Percentiles rank a stretch among this genome's conserved stretches.
Evolutionary conservation across 2,113 vertebrate genomes (phyloP).

Genomic region (Myodes glareolus): DNA sequence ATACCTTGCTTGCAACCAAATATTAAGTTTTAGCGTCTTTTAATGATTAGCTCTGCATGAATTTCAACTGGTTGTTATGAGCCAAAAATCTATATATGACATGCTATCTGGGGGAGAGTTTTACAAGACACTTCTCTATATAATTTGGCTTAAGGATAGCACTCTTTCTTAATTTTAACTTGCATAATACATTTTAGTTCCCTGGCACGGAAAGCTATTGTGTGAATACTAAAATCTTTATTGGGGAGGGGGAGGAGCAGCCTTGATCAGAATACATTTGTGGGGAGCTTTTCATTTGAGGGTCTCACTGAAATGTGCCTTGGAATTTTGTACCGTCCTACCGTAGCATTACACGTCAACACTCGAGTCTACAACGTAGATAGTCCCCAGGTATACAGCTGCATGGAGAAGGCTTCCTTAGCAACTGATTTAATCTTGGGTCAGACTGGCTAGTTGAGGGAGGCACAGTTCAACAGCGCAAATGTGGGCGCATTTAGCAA

Average conservation of each 20-base stretch:
- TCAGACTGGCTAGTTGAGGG: neutral
- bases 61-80: conserved; percentile 28
- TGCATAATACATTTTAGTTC: neutral
- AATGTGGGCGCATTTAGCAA: neutral
- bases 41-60: neutral
- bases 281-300: neutral
- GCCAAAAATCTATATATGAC: conserved; percentile 32
- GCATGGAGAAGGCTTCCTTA: conserved; percentile 54
- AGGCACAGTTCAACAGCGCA: neutral
- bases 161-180: conserved; percentile 26
- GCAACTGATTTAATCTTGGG: conserved; percentile 60
- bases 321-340: conserved; percentile 16
- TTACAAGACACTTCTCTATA: neutral
- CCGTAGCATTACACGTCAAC: neutral
- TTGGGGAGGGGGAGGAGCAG: neutral
- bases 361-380: neutral
- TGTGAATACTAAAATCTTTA: neutral
- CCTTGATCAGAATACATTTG: neutral
- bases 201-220: neutral
- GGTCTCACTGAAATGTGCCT: neutral
- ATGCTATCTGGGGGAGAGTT: neutral
- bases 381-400: neutral
- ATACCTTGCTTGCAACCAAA: conserved; percentile 46
- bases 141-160: conserved; percentile 16
- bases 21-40: conserved; percentile 28